phyloP scores from a whole-genome alignment of 2,797 vertebrate genomes.

The Lepus townsendii region DNA sequence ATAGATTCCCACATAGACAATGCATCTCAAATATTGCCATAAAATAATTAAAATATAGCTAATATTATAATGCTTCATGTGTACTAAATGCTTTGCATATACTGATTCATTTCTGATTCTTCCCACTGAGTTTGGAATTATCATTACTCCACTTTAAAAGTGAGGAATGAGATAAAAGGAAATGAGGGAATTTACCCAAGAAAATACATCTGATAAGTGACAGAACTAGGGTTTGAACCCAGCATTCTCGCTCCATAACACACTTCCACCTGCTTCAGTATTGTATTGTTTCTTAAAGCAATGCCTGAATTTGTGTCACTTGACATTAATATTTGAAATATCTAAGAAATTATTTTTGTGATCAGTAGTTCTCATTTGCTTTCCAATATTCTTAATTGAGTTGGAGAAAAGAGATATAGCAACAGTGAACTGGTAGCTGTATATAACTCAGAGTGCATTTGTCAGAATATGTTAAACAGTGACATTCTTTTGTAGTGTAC shows the following conservation, averaged over 20 bases:
- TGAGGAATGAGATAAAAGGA: neutral
- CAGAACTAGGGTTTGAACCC: neutral
- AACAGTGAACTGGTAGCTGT: neutral
- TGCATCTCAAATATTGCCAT: neutral
- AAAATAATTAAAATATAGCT: neutral
- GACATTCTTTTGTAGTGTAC: neutral
- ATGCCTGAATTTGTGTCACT: neutral
- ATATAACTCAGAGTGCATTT: neutral
- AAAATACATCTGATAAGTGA: neutral
- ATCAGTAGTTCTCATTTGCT: neutral
- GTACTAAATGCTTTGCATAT: neutral
- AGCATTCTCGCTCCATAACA: neutral
- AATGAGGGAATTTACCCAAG: neutral
- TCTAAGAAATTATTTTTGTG: conserved; percentile 14
- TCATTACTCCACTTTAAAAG: neutral
- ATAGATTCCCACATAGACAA: neutral
- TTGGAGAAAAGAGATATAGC: conserved; percentile 4
- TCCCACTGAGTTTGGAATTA: neutral
- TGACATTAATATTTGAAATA: conserved; percentile 4
- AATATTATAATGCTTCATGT: neutral
- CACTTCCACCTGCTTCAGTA: neutral
- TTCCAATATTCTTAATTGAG: neutral
- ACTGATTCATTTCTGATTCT: neutral
- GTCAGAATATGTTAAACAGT: neutral
- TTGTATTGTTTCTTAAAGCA: neutral